phyloP scores from a whole-genome alignment of 2,888 invertebrate genomes.

The Glyphotaelius pellucidus region DNA sequence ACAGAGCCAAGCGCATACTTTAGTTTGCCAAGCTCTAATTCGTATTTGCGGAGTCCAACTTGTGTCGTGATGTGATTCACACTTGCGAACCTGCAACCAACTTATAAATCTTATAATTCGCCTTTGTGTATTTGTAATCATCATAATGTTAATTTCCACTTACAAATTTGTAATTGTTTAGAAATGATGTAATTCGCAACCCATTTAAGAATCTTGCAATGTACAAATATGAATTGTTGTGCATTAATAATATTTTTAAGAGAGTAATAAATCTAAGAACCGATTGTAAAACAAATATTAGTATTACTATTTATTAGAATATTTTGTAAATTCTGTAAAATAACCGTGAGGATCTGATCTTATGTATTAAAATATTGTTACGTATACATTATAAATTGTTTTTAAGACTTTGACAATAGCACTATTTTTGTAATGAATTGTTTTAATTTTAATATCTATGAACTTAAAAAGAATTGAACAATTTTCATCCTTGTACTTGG shows the following conservation, averaged over 20 bases:
- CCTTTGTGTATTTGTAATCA: not conserved
- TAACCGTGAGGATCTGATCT: constrained; percentile 39
- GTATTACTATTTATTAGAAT: constrained; percentile 50
- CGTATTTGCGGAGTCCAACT: too few species aligned
- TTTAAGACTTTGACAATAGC: constrained; percentile 61
- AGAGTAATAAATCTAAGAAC: constrained; percentile 4
- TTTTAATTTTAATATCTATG: constrained; percentile 34
- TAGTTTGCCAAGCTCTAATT: too few species aligned
- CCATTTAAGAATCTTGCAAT: constrained; percentile 4
- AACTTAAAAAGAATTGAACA: not conserved
- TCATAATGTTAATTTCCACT: not conserved
- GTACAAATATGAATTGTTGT: constrained; percentile 42
- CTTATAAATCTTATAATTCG: not conserved
- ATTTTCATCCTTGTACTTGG: constrained; percentile 15
- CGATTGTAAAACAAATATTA: constrained; percentile 22
- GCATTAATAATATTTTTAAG: constrained; percentile 41
- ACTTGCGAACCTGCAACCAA: not conserved
- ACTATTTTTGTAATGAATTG: constrained; percentile 60
- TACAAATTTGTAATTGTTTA: not conserved
- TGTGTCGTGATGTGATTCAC: too few species aligned
- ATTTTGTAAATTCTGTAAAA: constrained; percentile 38
- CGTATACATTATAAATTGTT: constrained; percentile 47
- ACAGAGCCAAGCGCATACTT: too few species aligned
- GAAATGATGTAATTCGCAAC: not conserved
- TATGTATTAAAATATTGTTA: constrained; percentile 33